Conservation (phyloP, 2,113 vertebrate species). For the Odontesthes bonariensis region DNA sequence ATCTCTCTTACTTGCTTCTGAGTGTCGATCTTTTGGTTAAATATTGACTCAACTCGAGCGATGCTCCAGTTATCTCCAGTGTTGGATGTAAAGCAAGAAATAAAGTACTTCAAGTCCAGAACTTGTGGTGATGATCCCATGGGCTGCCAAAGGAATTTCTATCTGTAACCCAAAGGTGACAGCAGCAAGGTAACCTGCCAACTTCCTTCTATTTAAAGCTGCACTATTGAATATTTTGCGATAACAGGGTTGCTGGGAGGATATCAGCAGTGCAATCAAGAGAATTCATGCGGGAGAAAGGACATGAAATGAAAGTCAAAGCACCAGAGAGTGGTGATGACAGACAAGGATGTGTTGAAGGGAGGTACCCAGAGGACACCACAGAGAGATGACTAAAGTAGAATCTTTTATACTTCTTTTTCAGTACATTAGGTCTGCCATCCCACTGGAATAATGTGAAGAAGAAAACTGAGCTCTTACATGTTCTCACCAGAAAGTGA, state of each 20-base stretch:
- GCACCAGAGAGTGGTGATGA: constrained; percentile 44
- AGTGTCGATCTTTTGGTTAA: background rate
- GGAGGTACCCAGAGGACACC: constrained; percentile 17
- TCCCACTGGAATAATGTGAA: constrained; percentile 26
- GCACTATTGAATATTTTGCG: constrained; percentile 45
- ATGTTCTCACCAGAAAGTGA: constrained; percentile 7
- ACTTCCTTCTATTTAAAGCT: constrained; percentile 54
- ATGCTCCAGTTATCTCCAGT: background rate
- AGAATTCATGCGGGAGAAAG: constrained; percentile 49
- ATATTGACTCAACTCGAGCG: constrained; percentile 17
- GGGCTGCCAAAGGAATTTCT: constrained; percentile 15
- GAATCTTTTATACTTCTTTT: constrained; percentile 24
- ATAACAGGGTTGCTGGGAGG: constrained; percentile 52
- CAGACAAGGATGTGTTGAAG: constrained; percentile 56
- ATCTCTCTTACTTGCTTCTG: background rate
- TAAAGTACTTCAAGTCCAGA: constrained; percentile 12
- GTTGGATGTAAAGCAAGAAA: constrained; percentile 26
- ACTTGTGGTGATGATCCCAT: constrained; percentile 9
- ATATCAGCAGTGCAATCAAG: constrained; percentile 51
- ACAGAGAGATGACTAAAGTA: constrained; percentile 47
- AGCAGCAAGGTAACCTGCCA: constrained; percentile 38
- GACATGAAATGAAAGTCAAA: constrained; percentile 58
- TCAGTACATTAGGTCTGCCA: constrained; percentile 18
- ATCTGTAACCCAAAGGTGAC: constrained; percentile 58
- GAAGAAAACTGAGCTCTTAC: constrained; percentile 11